phyloP scores from a whole-genome alignment of 1,140 invertebrate species.

The Saccostrea cuccullata region DNA sequence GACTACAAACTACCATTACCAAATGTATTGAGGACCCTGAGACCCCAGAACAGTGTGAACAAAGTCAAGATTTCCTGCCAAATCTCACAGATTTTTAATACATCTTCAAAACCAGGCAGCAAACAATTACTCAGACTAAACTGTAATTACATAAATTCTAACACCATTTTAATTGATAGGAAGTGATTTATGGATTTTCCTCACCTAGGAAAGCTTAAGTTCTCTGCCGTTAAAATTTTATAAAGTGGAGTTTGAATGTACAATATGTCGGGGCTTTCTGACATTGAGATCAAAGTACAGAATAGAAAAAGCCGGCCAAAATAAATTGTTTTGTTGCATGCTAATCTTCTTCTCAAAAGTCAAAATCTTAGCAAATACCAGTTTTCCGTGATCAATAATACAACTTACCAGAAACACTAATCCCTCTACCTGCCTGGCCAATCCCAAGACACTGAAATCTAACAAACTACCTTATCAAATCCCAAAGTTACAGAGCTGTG shows the following conservation, averaged over 20 bases:
- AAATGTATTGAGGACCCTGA: neutral
- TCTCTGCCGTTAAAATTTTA: neutral
- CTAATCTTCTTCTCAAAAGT: conserved; percentile 27
- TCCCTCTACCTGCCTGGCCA: neutral
- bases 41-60: conserved; percentile 1
- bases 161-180: conserved; percentile 31
- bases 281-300: conserved; percentile 3
- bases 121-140: conserved; percentile 25
- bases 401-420: neutral
- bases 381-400: conserved; percentile 1
- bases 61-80: conserved; percentile 24
- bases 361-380: conserved; percentile 27
- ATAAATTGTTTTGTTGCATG: conserved; percentile 16
- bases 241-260: neutral
- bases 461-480: neutral
- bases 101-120: conserved; percentile 9
- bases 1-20: neutral
- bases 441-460: neutral
- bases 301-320: neutral
- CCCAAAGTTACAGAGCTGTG: neutral
- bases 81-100: conserved; percentile 35
- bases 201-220: neutral
- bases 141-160: conserved; percentile 36
- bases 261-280: conserved; percentile 2
- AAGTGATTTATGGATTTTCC: conserved; percentile 29